Base-by-base conservation (phyloP, 2,797 vertebrate genomes). In the Falco naumanni region DNA sequence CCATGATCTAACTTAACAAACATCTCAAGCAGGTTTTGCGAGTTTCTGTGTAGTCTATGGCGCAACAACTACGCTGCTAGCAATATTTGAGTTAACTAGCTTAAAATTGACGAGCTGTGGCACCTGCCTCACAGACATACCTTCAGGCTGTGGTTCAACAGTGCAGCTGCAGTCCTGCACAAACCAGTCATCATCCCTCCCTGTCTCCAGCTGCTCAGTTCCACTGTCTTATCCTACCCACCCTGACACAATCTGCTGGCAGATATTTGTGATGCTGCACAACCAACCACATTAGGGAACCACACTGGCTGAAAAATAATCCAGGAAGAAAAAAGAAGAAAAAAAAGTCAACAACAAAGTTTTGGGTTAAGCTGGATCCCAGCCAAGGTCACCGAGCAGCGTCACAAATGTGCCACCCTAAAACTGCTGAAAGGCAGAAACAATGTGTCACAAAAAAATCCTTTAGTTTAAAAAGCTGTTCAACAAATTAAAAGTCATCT, bases 21-120 rank as follows among this genome's bases (percentile, higher is more conserved):
- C 76, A 61, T 6, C 94, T 81, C 71, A 28, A 66, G 76, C 94
- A 94, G 89, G 91, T 96, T 96, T 60, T 85, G 71, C 87, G 89
- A 57, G 68, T 16, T 82, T 37, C 63, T 11, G n/a, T 79, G 33
- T 7, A 72, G 37, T 25, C 56, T 57, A 16, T 25, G 33, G 56
- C 41, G 29, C 50, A 95, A 85, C 6, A 56, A 34, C 48, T 14
- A 37, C 0, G 29, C 78, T 85, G 71, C 66, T 6, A 69, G 88
- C 74, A 74, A 89, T 72, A 76, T 28, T 28, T 5, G 16, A 77
- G 64, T n/a, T 74, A 87, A 79, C 63, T 16, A 81, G 75, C 60
- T 85, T 74, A 34, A 48, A 84, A 86, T 0, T 57, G n/a, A 31
- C 61, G 29, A 92, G 57, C n/a, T 9, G 1, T 20, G 37, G 66